These are phyloP conservation scores for Thera obeliscata DNA, from an alignment of 2,888 invertebrate species.

Conservation along the genomic window DNA sequence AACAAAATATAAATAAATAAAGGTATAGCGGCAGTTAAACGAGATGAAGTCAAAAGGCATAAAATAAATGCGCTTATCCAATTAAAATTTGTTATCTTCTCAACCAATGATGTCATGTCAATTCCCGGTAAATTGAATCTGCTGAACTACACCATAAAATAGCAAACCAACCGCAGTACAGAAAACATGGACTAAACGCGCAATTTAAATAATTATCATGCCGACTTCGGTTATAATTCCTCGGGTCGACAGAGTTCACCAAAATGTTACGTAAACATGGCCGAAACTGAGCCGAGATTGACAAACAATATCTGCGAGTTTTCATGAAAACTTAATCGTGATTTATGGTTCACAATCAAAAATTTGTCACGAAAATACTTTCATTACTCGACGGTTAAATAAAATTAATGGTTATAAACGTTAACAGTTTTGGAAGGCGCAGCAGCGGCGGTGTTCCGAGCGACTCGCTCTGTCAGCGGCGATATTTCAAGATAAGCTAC, in stretches of 20 bases:
- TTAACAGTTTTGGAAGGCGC: slow-evolving; percentile 62
- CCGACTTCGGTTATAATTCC: slow-evolving; percentile 49
- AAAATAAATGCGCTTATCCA: slow-evolving; percentile 35
- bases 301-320: slow-evolving; percentile 38
- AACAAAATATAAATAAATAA: slow-evolving; percentile 15
- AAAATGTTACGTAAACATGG: slow-evolving; percentile 47
- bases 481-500: slow-evolving; percentile 78
- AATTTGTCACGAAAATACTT: slow-evolving; percentile 52
- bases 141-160: slow-evolving; percentile 44
- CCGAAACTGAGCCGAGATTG: slow-evolving; percentile 45
- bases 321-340: slow-evolving; percentile 36
- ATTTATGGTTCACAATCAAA: slow-evolving; percentile 49
- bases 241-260: slow-evolving; percentile 47
- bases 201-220: slow-evolving; percentile 60
- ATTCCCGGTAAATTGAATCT: slow-evolving; percentile 48
- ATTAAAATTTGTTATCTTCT: slow-evolving; percentile 31
- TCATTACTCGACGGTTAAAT: slow-evolving; percentile 58
- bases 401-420: slow-evolving; percentile 64
- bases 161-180: slow-evolving; percentile 50
- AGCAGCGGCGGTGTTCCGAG: slow-evolving; percentile 47
- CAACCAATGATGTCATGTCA: slow-evolving; percentile 51
- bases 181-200: slow-evolving; percentile 54
- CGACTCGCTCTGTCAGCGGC: slow-evolving; percentile 66
- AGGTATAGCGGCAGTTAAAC: slow-evolving; percentile 19
- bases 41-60: slow-evolving; percentile 31